Base-by-base conservation (phyloP, 2,797 vertebrate species). In the Brotula barbata region DNA sequence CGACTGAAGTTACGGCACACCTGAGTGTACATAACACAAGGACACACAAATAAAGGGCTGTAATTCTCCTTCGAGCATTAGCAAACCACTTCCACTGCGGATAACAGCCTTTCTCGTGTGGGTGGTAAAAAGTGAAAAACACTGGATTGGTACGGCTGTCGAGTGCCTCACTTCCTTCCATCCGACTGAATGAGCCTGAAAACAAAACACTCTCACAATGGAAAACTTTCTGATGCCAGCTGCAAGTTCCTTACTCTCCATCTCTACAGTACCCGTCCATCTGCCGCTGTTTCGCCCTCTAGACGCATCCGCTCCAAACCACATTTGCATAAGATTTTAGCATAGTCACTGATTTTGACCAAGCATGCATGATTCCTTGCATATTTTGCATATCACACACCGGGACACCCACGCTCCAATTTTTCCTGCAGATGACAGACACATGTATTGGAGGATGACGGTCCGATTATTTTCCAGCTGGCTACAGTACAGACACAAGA, bases 391-490 rank as follows among this genome's bases (percentile, higher is more conserved):
- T 40, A 50, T 14, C 34, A 57, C 23, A 21, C 48, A 44, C 33
- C 5, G 20, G 44, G 10, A 51, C 62, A 25, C 13, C 20, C 23
- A 43, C 15, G 17, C 21, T 9, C 40, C 10, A 0, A n/a, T 55
- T 64, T 64, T 40, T 60, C 23, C 57, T 41, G 53, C 43, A 48
- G 59, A 75, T 61, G 74, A 75, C 76, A 68, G 61, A 49, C 55
- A 45, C 41, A 34, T 10, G 0, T 53, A 28, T 71, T 41, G 62
- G 46, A 78, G 37, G 48, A 61, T 62, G 78, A 85, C 64, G 64
- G 68, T 49, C 55, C 39, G 60, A n/a, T 25, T 52, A 31, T 75
- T 80, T 74, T 50, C 51, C 54, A 66, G 57, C 37, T 73, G 77
- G 53, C 76, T 77, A 67, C 74, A 72, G 48, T 5, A 20, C 52